These are phyloP conservation scores for Apteryx mantelli DNA, from an alignment of 2,113 vertebrate genomes.

Conservation along the genomic window DNA sequence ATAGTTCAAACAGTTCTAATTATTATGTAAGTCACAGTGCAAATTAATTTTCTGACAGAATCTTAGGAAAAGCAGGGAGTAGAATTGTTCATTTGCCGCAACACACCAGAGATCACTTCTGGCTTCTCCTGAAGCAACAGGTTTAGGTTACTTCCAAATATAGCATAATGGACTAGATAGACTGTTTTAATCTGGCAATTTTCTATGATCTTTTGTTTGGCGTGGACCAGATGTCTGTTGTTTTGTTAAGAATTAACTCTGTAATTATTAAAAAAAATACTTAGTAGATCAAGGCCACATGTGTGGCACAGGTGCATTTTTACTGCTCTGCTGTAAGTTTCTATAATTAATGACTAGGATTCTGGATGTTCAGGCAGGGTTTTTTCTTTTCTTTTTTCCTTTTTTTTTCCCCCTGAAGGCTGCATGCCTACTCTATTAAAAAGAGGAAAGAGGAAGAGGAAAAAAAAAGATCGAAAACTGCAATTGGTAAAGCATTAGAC, in stretches of 20 bases:
- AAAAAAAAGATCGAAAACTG: background rate
- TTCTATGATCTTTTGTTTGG: constrained; percentile 20
- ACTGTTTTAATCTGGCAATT: background rate
- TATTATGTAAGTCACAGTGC: background rate
- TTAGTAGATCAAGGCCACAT: constrained; percentile 30
- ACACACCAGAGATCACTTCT: background rate
- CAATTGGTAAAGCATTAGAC: background rate
- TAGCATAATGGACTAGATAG: background rate
- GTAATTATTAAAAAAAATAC: constrained; percentile 56
- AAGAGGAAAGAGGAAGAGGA: background rate
- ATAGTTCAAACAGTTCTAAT: background rate
- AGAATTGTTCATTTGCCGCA: background rate
- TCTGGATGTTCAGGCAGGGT: background rate
- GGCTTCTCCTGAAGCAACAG: background rate
- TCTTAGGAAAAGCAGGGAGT: background rate
- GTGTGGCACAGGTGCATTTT: constrained; percentile 54
- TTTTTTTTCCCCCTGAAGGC: background rate
- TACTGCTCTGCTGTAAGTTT: constrained; percentile 9
- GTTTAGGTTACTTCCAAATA: background rate
- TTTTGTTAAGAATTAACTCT: constrained; percentile 59
- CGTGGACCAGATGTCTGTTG: constrained; percentile 50
- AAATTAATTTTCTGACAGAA: constrained; percentile 1
- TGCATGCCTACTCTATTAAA: background rate
- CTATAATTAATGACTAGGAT: constrained; percentile 45
- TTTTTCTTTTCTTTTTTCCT: background rate